Percentiles rank a stretch among this genome's conserved stretches.
phyloP scores from a whole-genome alignment of 2,113 vertebrate genomes.

The Polyodon spathula region DNA sequence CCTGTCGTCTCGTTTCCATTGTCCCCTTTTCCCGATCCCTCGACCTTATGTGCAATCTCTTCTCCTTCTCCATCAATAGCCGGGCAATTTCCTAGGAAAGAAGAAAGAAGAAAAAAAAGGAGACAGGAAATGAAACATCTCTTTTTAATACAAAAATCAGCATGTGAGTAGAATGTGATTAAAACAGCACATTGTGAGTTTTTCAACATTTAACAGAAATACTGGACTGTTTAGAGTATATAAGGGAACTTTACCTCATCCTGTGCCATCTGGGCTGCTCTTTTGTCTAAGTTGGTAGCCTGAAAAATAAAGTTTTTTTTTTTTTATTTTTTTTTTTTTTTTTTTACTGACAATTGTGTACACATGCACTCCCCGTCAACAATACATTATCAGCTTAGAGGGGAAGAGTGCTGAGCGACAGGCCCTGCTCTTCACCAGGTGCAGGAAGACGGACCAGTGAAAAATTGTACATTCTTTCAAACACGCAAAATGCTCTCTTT shows the following conservation, averaged over 20 bases:
- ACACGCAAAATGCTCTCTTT: too few relatives aligned
- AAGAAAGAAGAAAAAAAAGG: constrained; percentile 5
- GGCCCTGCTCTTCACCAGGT: too few relatives aligned
- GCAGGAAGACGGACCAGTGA: too few relatives aligned
- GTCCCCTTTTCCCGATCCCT: constrained; percentile 65
- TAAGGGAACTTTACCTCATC: constrained; percentile 70
- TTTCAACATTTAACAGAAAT: too few relatives aligned
- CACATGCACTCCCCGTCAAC: neutral
- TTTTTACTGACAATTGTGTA: neutral
- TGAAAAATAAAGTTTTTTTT: constrained; percentile 5
- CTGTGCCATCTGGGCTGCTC: constrained; percentile 72
- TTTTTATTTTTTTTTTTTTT: neutral
- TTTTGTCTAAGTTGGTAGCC: constrained; percentile 53
- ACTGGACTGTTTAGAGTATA: too few relatives aligned
- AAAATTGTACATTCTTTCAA: too few relatives aligned
- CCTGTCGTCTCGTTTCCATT: constrained; percentile 61
- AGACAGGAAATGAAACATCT: too few relatives aligned
- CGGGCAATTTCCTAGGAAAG: constrained; percentile 77
- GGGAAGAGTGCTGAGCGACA: too few relatives aligned
- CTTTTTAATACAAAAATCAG: neutral
- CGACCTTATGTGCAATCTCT: constrained; percentile 70
- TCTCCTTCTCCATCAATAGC: constrained; percentile 82
- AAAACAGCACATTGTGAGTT: too few relatives aligned
- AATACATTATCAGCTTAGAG: too few relatives aligned
- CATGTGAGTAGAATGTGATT: neutral